Percentiles rank a stretch among this genome's conserved stretches.
Evolutionary conservation across 2,888 invertebrate species (phyloP).

Genomic region (Rhagonycha fulva): DNA sequence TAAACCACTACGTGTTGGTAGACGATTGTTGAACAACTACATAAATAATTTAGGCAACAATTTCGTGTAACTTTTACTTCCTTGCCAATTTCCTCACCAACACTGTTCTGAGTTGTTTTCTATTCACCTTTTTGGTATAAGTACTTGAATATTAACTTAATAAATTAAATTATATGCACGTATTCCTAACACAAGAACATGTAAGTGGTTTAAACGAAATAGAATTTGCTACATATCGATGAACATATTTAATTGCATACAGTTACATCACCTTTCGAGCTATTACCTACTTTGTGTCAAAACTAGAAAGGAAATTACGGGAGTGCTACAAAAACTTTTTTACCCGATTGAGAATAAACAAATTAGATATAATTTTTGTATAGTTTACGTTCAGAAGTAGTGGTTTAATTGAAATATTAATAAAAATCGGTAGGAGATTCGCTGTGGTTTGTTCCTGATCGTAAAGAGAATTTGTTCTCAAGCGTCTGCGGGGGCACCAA

Average conservation of each 20-base stretch:
- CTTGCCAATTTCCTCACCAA: background rate
- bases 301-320: background rate
- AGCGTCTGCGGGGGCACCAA: too few relatives aligned
- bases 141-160: background rate
- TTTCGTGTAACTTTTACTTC: constrained; percentile 8
- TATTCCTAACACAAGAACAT: background rate
- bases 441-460: too few relatives aligned
- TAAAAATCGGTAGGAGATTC: too few relatives aligned
- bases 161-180: background rate
- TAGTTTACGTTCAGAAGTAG: too few relatives aligned
- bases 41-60: background rate
- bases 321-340: background rate
- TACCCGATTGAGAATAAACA: background rate
- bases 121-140: background rate
- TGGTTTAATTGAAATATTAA: too few relatives aligned
- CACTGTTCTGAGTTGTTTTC: background rate
- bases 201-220: background rate
- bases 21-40: background rate
- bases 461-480: too few relatives aligned
- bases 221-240: constrained; percentile 17
- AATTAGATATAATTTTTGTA: too few relatives aligned
- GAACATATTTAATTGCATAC: constrained; percentile 18
- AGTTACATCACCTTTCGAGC: constrained; percentile 15
- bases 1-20: background rate
- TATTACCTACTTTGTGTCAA: background rate